phyloP scores from a whole-genome alignment of 2,797 vertebrate genomes.

The Lagodon rhomboides region DNA sequence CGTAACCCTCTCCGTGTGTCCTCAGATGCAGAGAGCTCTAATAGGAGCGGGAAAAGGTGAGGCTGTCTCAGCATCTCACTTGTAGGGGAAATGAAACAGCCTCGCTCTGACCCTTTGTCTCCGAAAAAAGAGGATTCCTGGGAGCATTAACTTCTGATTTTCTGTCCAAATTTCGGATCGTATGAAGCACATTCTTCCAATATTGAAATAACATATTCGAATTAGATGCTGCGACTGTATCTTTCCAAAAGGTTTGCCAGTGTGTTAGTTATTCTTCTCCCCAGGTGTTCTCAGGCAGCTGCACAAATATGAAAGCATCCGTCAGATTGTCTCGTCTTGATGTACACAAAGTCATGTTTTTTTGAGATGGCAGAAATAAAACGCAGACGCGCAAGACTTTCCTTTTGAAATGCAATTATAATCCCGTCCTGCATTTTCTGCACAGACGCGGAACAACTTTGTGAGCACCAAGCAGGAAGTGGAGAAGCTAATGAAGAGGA shows the following conservation, averaged over 20 bases:
- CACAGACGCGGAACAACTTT: conserved; percentile 97
- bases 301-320: conserved; percentile 28
- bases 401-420: conserved; percentile 22
- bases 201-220: conserved; percentile 1
- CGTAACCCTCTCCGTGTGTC: conserved; percentile 48
- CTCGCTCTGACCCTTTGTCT: conserved; percentile 36
- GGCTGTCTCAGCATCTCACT: conserved; percentile 44
- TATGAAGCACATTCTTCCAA: background rate
- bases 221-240: conserved; percentile 22
- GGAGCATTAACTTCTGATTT: conserved; percentile 4
- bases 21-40: conserved; percentile 52
- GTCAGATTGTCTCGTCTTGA: conserved; percentile 7
- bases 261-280: conserved; percentile 12
- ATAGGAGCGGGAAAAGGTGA: conserved; percentile 47
- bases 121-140: conserved; percentile 1
- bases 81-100: conserved; percentile 34
- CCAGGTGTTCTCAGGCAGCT: conserved; percentile 20
- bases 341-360: conserved; percentile 16
- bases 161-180: conserved; percentile 17
- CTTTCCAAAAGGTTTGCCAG: conserved; percentile 16
- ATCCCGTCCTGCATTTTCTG: conserved; percentile 29
- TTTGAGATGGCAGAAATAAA: conserved; percentile 1
- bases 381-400: background rate
- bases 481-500: conserved; percentile 96
- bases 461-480: conserved; percentile 99